Base-by-base conservation (phyloP, 2,113 vertebrate species). In the Rynchops niger region DNA sequence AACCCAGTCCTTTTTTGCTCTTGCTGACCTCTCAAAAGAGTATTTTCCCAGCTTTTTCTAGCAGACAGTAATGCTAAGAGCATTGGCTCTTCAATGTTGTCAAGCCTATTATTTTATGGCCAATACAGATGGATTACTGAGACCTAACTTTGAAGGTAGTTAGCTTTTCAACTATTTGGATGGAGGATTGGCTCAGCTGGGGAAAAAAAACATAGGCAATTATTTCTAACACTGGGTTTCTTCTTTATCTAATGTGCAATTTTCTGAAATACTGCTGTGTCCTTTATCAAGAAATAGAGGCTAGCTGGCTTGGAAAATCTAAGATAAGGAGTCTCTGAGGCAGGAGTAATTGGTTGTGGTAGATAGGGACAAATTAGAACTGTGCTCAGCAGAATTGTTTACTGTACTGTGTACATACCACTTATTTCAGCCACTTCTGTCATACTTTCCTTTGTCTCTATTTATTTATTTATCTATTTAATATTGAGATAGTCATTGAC, bases 181-280 rank as follows among this genome's bases (percentile, higher is more conserved):
- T 82, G 74, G 88, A 93, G 69, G 40, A 91, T 86, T 95, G 78
- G 65, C 81, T 94, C 65, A 73, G 84, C 47, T 63, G 58, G 66
- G 43, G 72, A n/a, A 86, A 87, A 90, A 49, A 49, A 94, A 95
- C 81, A 34, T 30, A 50, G 81, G 78, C 90, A 92, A 93, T 96
- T 96, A 93, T 86, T 96, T 97, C 67, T 90, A 93, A 91, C 77
- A 55, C 38, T 78, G 29, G 50, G 36, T 93, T 93, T 93, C 76
- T 92, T 90, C 84, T 95, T 94, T 93, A 92, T 96, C 92, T 97
- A 97, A 96, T 95, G 88, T 87, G 27, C 61, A 96, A 88, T 97
- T 96, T 95, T 96, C 83, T 96, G 86, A 96, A 96, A 96, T 95
- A 80, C 62, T 94, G 56, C 49, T 77, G 53, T 93, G 86, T 88